Conservation (phyloP, 2,797 vertebrate species). For the Sandelia bainsii region DNA sequence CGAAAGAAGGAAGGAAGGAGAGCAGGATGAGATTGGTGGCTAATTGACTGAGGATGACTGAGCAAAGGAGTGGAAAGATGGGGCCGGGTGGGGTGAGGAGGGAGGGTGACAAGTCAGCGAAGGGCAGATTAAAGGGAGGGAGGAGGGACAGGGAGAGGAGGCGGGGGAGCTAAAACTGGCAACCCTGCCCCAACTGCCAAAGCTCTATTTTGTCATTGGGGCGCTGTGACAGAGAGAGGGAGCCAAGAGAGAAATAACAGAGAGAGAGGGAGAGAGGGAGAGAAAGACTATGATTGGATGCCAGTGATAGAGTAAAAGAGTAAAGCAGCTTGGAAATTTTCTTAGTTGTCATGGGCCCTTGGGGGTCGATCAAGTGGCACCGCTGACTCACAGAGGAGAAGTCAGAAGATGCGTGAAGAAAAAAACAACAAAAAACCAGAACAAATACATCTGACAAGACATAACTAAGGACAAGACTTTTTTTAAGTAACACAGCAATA, state of each 20-base stretch:
- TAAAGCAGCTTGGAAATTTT: constrained; percentile 72
- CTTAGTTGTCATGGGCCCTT: constrained; percentile 78
- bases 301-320: constrained; percentile 74
- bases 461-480: constrained; percentile 70
- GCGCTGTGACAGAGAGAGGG: constrained; percentile 74
- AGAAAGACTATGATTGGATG: constrained; percentile 67
- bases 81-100: constrained; percentile 41
- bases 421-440: constrained; percentile 33
- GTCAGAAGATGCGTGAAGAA: constrained; percentile 65
- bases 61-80: constrained; percentile 65
- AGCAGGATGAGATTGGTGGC: constrained; percentile 67
- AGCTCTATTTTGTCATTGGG: constrained; percentile 82
- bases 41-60: constrained; percentile 81
- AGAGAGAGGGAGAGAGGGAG: constrained; percentile 54
- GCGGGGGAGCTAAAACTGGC: constrained; percentile 82
- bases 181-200: constrained; percentile 83
- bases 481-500: constrained; percentile 52
- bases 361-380: constrained; percentile 73
- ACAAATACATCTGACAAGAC: constrained; percentile 64
- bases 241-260: constrained; percentile 72
- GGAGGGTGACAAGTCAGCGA: constrained; percentile 62
- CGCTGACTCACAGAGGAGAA: constrained; percentile 70
- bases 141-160: constrained; percentile 73
- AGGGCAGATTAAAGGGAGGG: constrained; percentile 78
- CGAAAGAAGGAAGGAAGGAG: constrained; percentile 58